A percentile compares a stretch with the other conserved stretches of the same genome.
phyloP scores from a whole-genome alignment of 1,140 invertebrate genomes.

The Cyrtorhinus lividipennis region DNA sequence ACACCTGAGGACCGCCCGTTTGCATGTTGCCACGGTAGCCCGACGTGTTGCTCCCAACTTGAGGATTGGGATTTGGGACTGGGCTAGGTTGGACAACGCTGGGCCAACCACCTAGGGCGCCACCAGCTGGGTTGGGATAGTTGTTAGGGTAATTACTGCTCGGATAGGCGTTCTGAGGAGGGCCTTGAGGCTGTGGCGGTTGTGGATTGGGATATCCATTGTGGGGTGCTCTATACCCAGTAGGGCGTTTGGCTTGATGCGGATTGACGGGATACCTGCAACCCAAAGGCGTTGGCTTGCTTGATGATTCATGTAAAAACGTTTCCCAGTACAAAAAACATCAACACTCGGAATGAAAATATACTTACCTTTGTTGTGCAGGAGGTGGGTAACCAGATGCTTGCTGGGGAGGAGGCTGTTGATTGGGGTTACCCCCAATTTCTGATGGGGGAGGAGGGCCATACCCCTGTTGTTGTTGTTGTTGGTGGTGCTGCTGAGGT shows the following conservation, averaged over 20 bases:
- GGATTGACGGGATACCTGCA: conserved; percentile 15
- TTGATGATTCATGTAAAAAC: too few species aligned
- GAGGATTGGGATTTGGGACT: background rate
- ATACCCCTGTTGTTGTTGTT: conserved; percentile 2
- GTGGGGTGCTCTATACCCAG: conserved; percentile 12
- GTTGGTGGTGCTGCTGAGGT: too few species aligned
- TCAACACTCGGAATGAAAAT: background rate
- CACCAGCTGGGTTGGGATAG: background rate
- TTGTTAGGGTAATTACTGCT: conserved; percentile 5
- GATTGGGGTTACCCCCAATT: background rate
- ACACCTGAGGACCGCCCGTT: background rate
- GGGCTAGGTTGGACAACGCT: background rate
- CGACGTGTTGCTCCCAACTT: background rate
- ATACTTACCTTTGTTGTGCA: conserved; percentile 12
- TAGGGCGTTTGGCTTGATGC: conserved; percentile 8
- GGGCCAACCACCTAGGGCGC: background rate
- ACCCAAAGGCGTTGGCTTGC: too few species aligned
- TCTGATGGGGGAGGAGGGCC: conserved; percentile 1
- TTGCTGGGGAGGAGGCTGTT: conserved; percentile 13
- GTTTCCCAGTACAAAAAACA: background rate
- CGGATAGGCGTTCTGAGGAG: conserved; percentile 8
- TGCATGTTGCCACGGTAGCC: background rate
- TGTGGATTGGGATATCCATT: conserved; percentile 11
- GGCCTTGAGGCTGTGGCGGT: background rate
- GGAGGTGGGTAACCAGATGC: background rate